Percentiles rank a stretch among this genome's conserved stretches.
phyloP scores from a whole-genome alignment of 2,888 invertebrate species.

The Synergus japonicus region DNA sequence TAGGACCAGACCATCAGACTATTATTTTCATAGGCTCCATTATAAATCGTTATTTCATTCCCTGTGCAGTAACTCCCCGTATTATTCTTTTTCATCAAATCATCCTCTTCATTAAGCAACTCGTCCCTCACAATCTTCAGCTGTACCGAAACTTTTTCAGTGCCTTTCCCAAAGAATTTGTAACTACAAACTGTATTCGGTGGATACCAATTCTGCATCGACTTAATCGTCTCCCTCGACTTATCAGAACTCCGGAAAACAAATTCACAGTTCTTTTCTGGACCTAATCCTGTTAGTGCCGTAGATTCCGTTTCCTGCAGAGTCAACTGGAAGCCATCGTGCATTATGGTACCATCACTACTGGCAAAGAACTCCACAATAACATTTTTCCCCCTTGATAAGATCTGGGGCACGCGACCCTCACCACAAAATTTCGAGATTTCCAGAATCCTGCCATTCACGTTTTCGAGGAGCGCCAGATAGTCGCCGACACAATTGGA shows the following conservation, averaged over 20 bases:
- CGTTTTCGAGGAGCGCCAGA: conserved; percentile 64
- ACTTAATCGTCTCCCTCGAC: conserved; percentile 62
- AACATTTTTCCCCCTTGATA: conserved; percentile 65
- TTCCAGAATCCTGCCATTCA: conserved; percentile 66
- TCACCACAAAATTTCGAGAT: conserved; percentile 68
- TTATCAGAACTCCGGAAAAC: conserved; percentile 63
- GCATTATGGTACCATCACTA: conserved; percentile 70
- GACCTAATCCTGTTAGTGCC: conserved; percentile 45
- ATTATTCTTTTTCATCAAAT: conserved; percentile 53
- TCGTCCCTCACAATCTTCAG: conserved; percentile 65
- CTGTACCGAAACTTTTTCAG: conserved; percentile 64
- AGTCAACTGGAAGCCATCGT: conserved; percentile 69
- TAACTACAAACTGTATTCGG: conserved; percentile 68
- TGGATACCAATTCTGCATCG: conserved; percentile 67
- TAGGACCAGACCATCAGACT: conserved; percentile 69
- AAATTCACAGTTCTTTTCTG: conserved; percentile 63
- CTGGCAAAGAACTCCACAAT: conserved; percentile 67
- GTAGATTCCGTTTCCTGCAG: conserved; percentile 62
- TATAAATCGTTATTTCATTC: conserved; percentile 70
- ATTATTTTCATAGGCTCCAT: conserved; percentile 63
- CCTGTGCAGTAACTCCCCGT: conserved; percentile 65
- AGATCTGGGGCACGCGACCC: conserved; percentile 66
- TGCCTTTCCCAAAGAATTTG: conserved; percentile 63
- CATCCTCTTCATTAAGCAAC: conserved; percentile 48
- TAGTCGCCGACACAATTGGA: conserved; percentile 67